phyloP scores from a whole-genome alignment of 2,888 invertebrate species.

The Zelleria hepariella region DNA sequence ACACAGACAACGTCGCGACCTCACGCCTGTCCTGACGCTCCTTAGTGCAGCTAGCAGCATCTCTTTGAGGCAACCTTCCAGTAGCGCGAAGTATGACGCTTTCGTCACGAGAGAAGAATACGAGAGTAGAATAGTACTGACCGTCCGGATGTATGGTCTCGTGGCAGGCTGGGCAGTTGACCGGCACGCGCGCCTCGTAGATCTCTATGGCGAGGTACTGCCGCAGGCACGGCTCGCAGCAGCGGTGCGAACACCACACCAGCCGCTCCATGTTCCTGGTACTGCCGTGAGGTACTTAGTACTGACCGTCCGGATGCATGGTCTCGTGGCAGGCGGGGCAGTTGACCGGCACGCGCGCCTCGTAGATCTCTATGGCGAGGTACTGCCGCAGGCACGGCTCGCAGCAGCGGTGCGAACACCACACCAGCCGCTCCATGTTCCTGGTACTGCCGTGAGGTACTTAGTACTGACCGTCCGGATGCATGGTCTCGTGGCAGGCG shows the following conservation, averaged over 20 bases:
- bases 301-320: slow-evolving; percentile 90
- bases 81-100: too few species aligned
- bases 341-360: slow-evolving; percentile 87
- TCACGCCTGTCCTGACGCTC: too few species aligned
- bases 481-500: slow-evolving; percentile 92
- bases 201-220: slow-evolving; percentile 95
- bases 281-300: too few species aligned
- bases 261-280: slow-evolving; percentile 83
- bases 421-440: slow-evolving; percentile 81
- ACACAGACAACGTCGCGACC: too few species aligned
- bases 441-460: too few species aligned
- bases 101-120: too few species aligned
- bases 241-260: slow-evolving; percentile 86
- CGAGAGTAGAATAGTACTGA: too few species aligned
- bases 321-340: slow-evolving; percentile 95
- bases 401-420: slow-evolving; percentile 91
- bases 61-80: too few species aligned
- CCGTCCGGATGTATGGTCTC: slow-evolving; percentile 95
- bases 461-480: slow-evolving; percentile 86
- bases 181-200: slow-evolving; percentile 90
- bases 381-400: slow-evolving; percentile 90
- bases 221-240: slow-evolving; percentile 89
- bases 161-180: slow-evolving; percentile 92
- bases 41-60: too few species aligned
- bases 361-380: slow-evolving; percentile 93